These are phyloP conservation scores for Archocentrus centrarchus DNA, from an alignment of 2,113 vertebrate genomes.

Conservation along the genomic window DNA sequence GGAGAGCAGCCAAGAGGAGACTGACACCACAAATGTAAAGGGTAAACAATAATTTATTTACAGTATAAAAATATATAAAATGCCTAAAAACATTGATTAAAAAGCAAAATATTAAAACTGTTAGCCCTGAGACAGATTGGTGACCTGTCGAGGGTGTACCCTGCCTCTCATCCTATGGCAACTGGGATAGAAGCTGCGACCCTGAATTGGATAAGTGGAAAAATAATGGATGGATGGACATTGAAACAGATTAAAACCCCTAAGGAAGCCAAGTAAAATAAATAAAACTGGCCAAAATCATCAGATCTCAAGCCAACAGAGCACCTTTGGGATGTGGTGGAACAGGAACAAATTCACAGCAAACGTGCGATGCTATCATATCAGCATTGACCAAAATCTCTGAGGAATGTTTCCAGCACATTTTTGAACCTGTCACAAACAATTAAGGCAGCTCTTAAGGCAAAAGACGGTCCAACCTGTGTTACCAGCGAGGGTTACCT, in stretches of 20 bases:
- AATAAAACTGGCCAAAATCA: too few species aligned
- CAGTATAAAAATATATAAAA: background rate
- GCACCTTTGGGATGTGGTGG: background rate
- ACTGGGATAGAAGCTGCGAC: too few species aligned
- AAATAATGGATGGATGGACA: background rate
- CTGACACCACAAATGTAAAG: too few species aligned
- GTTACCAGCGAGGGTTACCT: background rate
- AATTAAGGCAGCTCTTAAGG: background rate
- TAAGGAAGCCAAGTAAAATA: background rate
- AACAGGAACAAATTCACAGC: background rate
- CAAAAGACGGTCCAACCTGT: background rate
- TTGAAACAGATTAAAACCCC: background rate
- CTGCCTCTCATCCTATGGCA: too few species aligned
- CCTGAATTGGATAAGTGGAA: too few species aligned
- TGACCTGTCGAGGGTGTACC: too few species aligned
- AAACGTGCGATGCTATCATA: too few species aligned
- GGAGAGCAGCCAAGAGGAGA: too few species aligned
- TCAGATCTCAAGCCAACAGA: background rate
- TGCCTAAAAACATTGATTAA: background rate
- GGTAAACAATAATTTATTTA: too few species aligned
- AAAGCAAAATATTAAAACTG: background rate
- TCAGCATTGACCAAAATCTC: background rate
- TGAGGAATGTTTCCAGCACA: background rate
- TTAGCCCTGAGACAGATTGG: too few species aligned
- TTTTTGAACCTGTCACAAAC: background rate